Evolutionary conservation across 35 echinoderm and acorn worm species (phyloP).

Genomic region (Diadema setosum): DNA sequence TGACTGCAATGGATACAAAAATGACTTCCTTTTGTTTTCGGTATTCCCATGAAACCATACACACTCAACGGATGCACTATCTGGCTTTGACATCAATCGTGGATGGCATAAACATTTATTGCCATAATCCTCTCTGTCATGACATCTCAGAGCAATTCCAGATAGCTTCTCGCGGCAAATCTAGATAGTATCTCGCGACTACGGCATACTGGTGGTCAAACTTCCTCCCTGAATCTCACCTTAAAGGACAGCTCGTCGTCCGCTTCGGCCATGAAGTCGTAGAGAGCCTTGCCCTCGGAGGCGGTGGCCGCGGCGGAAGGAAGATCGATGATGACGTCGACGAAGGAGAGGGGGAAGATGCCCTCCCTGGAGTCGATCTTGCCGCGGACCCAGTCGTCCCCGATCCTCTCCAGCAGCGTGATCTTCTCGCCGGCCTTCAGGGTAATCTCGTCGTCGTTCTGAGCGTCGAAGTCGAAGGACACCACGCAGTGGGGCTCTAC

Average conservation of each 20-base stretch:
- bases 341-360: conserved; percentile 85
- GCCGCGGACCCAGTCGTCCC: conserved; percentile 85
- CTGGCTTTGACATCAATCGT: too few relatives aligned
- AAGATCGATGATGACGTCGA: conserved; percentile 46
- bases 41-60: too few relatives aligned
- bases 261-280: conserved; percentile 78
- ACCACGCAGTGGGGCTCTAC: conserved; percentile 67
- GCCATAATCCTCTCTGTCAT: too few relatives aligned
- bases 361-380: conserved; percentile 62
- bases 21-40: too few relatives aligned
- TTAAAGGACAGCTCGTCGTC: conserved; percentile 73
- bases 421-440: conserved; percentile 65
- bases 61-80: too few relatives aligned
- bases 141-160: too few relatives aligned
- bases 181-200: not conserved
- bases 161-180: not conserved
- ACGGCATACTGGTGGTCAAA: not conserved
- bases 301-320: conserved; percentile 17
- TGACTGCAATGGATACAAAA: too few relatives aligned
- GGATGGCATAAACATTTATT: too few relatives aligned
- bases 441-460: conserved; percentile 46
- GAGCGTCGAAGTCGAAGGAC: conserved; percentile 82
- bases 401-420: conserved; percentile 57
- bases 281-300: conserved; percentile 51
- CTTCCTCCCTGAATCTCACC: too few relatives aligned